phyloP scores from a whole-genome alignment of 2,113 vertebrate genomes.

The Platichthys flesus region DNA sequence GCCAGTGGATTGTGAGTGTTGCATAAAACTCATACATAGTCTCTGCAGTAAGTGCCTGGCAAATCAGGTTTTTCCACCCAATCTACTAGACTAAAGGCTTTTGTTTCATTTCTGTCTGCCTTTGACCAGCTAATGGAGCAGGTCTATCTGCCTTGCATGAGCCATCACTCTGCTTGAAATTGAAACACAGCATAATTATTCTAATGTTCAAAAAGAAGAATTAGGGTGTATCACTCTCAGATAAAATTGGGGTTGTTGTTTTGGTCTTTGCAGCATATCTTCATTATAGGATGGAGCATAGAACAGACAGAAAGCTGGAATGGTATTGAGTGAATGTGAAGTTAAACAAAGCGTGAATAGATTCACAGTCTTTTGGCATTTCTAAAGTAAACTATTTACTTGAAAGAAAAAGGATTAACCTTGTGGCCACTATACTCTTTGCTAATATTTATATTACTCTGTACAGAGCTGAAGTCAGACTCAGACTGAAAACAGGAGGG shows the following conservation, averaged over 20 bases:
- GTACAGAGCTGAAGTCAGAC: too few species aligned
- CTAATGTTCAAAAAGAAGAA: slow-evolving; percentile 10
- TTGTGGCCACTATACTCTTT: too few species aligned
- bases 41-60: slow-evolving; percentile 60
- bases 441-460: too few species aligned
- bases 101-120: slow-evolving; percentile 60
- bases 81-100: slow-evolving; percentile 56
- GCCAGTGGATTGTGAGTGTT: slow-evolving; percentile 80
- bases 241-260: not conserved
- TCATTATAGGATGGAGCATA: not conserved
- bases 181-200: slow-evolving; percentile 62
- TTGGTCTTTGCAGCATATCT: not conserved
- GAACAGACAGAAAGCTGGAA: not conserved
- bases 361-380: too few species aligned
- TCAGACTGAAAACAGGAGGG: too few species aligned
- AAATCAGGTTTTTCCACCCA: slow-evolving; percentile 61
- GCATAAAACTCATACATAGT: slow-evolving; percentile 72
- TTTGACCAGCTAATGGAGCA: slow-evolving; percentile 70
- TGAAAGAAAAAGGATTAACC: too few species aligned
- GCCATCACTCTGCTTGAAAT: slow-evolving; percentile 40
- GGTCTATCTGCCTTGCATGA: slow-evolving; percentile 61
- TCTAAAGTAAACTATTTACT: too few species aligned
- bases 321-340: not conserved
- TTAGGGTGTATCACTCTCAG: slow-evolving; percentile 11
- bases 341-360: too few species aligned